A percentile compares a stretch with the other conserved stretches of the same genome.
Evolutionary conservation across 2,113 vertebrate genomes (phyloP).

Genomic region (Ivindomyrus marchei): DNA sequence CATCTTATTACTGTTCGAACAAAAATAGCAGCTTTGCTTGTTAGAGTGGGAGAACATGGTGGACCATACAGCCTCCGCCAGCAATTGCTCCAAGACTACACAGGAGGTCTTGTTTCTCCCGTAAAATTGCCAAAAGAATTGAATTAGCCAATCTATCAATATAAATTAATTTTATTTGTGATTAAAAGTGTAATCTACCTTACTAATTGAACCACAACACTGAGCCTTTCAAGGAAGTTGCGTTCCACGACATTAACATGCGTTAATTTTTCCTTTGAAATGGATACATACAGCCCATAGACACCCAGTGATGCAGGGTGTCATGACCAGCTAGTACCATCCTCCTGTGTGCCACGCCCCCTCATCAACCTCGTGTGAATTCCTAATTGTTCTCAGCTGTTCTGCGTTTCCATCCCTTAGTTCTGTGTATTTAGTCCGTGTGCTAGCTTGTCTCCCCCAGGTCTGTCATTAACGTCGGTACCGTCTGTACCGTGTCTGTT

Average conservation of each 20-base stretch:
- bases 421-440: too few relatives aligned
- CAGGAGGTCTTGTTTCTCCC: neutral
- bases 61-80: neutral
- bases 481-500: too few relatives aligned
- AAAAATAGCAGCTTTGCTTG: neutral
- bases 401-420: too few relatives aligned
- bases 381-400: too few relatives aligned
- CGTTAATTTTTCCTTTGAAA: neutral
- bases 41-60: neutral
- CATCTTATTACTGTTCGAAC: neutral
- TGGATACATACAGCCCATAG: neutral
- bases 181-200: neutral
- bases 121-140: neutral
- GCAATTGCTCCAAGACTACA: neutral
- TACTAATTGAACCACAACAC: neutral
- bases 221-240: neutral
- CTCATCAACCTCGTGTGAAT: too few relatives aligned
- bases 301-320: neutral
- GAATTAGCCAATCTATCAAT: neutral
- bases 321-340: too few relatives aligned
- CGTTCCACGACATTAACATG: neutral
- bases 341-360: too few relatives aligned
- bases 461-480: too few relatives aligned
- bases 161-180: neutral
- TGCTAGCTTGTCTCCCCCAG: too few relatives aligned